Evolutionary conservation across 2,797 vertebrate species (phyloP), one percentile per base, ranked within the genome.

Genomic region (Adelosebastes latens): DNA sequence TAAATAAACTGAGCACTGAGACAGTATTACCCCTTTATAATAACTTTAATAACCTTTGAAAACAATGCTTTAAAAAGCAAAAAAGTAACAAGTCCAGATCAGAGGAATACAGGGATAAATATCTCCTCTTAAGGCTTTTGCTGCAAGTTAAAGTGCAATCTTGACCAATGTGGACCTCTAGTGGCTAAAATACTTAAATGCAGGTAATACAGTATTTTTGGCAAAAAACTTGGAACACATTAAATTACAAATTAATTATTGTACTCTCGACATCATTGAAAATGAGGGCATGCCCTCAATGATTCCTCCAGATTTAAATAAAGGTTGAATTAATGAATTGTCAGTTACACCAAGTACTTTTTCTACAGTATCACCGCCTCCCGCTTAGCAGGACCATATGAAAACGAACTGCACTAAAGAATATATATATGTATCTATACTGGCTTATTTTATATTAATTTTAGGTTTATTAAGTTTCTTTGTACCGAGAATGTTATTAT

Each of bases 381-480:
- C 63, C 27, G 82, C 56, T 88, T 85, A 89, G 64, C 55, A 4
- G 61, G 77, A 84, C 70, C 82, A 76, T 25, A 73, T 88, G 53
- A 74, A 72, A 87, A 74, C 61, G 22, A 82, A 49, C 46, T 32
- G 20, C 60, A 56, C 20, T 83, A 73, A 56, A 29, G n/a, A 6
- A 20, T 34, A 55, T 1, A 22, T n/a, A n/a, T n/a, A n/a, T n/a
- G n/a, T n/a, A n/a, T n/a, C n/a, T n/a, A n/a, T n/a, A n/a, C n/a
- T n/a, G n/a, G n/a, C n/a, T n/a, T n/a, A n/a, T n/a, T n/a, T n/a
- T n/a, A n/a, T n/a, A n/a, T n/a, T n/a, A n/a, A n/a, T n/a, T n/a
- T n/a, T n/a, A n/a, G n/a, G n/a, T n/a, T n/a, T n/a, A n/a, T n/a
- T n/a, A n/a, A n/a, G n/a, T n/a, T n/a, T n/a, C n/a, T n/a, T n/a